Conservation (phyloP, 2,113 vertebrate genomes). For the Trochalopteron elliotii region DNA sequence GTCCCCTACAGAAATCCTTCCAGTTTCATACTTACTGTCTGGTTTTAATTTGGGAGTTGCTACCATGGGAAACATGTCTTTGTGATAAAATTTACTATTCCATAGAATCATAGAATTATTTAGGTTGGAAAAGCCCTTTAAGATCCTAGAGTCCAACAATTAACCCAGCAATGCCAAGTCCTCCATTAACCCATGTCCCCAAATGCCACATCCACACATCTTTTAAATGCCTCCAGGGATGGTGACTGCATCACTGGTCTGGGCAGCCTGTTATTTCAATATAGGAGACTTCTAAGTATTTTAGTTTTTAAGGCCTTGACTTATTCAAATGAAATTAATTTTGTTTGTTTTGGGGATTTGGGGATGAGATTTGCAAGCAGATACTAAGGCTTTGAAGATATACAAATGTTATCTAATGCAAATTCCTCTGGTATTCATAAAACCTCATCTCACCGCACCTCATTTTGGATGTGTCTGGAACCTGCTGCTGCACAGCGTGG, state of each 20-base stretch:
- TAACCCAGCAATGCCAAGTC: background rate
- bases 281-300: background rate
- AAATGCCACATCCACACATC: background rate
- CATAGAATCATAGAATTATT: background rate
- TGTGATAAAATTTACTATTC: background rate
- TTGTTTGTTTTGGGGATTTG: background rate
- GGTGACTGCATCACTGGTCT: background rate
- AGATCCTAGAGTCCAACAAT: background rate
- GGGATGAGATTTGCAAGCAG: background rate
- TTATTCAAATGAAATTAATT: background rate
- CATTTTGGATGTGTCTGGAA: background rate
- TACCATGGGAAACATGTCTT: background rate
- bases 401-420: background rate
- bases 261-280: background rate
- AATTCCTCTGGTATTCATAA: background rate
- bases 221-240: background rate
- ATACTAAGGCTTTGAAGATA: background rate
- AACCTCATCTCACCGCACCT: background rate
- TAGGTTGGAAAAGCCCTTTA: background rate
- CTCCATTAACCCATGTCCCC: background rate
- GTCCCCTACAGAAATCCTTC: rapidly evolving
- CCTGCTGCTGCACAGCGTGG: background rate
- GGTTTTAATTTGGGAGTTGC: background rate
- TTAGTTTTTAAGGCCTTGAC: background rate
- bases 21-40: background rate